These are phyloP conservation scores for Tineola bisselliella DNA, from an alignment of 2,888 invertebrate species.

Conservation along the genomic window DNA sequence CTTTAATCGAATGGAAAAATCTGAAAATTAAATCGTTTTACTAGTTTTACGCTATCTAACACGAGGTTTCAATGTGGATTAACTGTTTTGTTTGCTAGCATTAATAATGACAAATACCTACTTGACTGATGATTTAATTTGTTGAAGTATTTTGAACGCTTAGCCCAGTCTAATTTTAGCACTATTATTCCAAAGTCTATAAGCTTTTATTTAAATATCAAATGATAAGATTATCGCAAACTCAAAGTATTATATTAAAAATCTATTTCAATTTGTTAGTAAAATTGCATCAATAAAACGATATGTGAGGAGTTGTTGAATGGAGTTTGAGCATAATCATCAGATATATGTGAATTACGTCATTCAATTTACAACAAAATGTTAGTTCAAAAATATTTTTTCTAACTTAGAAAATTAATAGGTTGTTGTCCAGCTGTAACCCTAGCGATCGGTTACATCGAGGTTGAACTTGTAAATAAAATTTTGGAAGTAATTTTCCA, in stretches of 20 bases:
- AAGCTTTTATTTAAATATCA: too few species aligned
- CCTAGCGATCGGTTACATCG: background rate
- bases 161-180: background rate
- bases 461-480: background rate
- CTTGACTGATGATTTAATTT: background rate
- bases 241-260: too few species aligned
- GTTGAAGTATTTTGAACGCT: background rate
- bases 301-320: too few species aligned
- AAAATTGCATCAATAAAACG: too few species aligned
- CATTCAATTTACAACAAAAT: background rate
- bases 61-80: background rate
- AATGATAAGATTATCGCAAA: too few species aligned
- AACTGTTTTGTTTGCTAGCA: background rate
- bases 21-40: background rate
- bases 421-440: background rate
- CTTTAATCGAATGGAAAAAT: background rate
- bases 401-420: background rate
- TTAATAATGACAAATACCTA: background rate
- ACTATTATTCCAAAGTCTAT: background rate
- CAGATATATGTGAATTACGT: background rate
- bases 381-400: background rate
- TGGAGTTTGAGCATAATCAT: too few species aligned
- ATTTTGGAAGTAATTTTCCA: background rate
- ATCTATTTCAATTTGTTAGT: too few species aligned
- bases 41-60: background rate